A percentile compares a stretch with the other conserved stretches of the same genome.
phyloP scores from a whole-genome alignment of 2,888 invertebrate species.

The Rugalucina vietnamica region DNA sequence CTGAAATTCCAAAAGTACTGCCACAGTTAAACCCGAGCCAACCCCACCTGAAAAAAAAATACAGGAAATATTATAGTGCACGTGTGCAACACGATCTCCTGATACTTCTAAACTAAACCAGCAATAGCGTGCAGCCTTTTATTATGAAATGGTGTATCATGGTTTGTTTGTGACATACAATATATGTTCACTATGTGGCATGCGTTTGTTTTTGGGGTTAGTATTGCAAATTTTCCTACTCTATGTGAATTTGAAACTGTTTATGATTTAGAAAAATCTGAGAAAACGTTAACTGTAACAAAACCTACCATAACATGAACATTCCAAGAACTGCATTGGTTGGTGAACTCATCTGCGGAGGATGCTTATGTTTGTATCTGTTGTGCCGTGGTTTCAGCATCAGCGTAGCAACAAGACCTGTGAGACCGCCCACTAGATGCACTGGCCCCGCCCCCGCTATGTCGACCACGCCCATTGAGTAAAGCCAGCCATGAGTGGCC shows the following conservation, averaged over 20 bases:
- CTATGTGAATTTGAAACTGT: too few relatives aligned
- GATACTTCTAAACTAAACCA: too few relatives aligned
- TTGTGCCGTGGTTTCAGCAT: conserved; percentile 92
- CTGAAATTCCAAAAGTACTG: conserved; percentile 88
- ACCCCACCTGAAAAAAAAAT: conserved; percentile 88
- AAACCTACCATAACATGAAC: conserved; percentile 79
- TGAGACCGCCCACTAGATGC: conserved; percentile 91
- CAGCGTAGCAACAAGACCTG: conserved; percentile 93
- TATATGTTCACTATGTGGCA: too few relatives aligned
- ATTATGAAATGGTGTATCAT: too few relatives aligned
- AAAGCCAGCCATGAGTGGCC: conserved; percentile 93
- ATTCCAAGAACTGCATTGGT: conserved; percentile 79
- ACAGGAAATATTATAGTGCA: too few relatives aligned
- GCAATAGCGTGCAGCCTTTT: too few relatives aligned
- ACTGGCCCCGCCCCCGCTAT: conserved; percentile 93
- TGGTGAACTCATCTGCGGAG: conserved; percentile 75
- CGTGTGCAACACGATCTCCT: too few relatives aligned
- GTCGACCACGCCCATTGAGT: conserved; percentile 93
- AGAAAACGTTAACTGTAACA: too few relatives aligned
- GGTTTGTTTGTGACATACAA: too few relatives aligned
- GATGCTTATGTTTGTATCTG: conserved; percentile 49
- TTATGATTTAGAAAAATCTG: too few relatives aligned
- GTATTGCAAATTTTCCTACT: too few relatives aligned
- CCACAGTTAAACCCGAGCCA: conserved; percentile 98
- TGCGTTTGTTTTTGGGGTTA: too few relatives aligned